Evolutionary conservation across 2,113 vertebrate genomes (phyloP).

Genomic region (Bubalus kerabau): DNA sequence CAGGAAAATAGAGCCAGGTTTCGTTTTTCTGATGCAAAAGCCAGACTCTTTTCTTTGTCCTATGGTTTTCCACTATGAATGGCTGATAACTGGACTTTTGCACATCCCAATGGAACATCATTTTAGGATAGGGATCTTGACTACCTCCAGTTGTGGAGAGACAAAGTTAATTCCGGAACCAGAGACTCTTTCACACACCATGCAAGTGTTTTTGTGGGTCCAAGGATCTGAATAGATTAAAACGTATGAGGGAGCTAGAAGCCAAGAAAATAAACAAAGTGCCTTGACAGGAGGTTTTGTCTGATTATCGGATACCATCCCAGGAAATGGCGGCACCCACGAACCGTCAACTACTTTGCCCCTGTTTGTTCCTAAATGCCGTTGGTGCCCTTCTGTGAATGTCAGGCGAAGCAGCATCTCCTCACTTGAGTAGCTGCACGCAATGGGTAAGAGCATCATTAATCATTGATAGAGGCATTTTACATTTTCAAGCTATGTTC

Average conservation of each 20-base stretch:
- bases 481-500: neutral
- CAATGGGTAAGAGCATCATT: neutral
- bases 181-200: neutral
- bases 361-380: neutral
- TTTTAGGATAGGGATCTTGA: neutral
- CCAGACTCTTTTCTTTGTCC: neutral
- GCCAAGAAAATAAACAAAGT: neutral
- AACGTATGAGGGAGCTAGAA: neutral
- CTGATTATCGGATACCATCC: neutral
- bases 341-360: neutral
- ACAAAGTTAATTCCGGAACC: neutral
- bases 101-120: neutral
- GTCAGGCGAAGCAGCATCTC: neutral
- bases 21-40: neutral
- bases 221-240: neutral
- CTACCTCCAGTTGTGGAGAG: neutral
- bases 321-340: neutral
- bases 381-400: neutral
- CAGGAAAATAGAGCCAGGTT: neutral
- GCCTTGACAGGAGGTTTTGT: neutral
- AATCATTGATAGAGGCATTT: neutral
- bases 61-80: neutral
- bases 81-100: neutral
- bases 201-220: neutral
- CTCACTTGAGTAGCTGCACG: neutral